Evolutionary conservation across 2,888 invertebrate genomes (phyloP), one percentile per base, ranked within the genome.

Genomic region (Eupithecia dodoneata): DNA sequence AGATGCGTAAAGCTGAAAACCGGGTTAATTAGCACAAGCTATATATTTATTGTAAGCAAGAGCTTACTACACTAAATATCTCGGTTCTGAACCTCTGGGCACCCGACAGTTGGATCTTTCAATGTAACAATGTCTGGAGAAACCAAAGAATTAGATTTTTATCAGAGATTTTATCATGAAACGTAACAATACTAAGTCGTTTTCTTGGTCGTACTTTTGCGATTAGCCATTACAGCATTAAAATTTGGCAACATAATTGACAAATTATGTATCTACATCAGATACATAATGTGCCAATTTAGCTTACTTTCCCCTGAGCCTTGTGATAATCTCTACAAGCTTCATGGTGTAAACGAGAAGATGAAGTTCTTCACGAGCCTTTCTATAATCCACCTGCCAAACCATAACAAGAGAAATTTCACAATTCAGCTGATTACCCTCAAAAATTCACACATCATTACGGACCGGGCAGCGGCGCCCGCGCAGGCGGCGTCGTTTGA

Each of bases 401-500:
- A 42, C 63, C 49, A 47, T 59, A 72, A 72, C 55, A 45, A 72
- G 72, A 71, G 55, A 71, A 71, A 71, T 70, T 70, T 70, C 70
- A 70, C 70, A 70, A 47, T 70, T 18, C 70, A 69, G 45, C 45
- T 45, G 63, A 66, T 71, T 70, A 65, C 52, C 67, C 30, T 70
- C 70, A 70, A 45, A 71, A 73, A 78, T 76, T 78, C 72, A 78
- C 78, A 78, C 78, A 76, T 74, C 49, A 73, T 71, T 70, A 71
- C 15, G 18, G 63, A 30, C 63, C 30, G 63, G 63, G 63, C 30
- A 52, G 77, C 72, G 73, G 76, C 80, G 69, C 55, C 55, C 45
- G 47, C 47, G 70, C 72, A n/a, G 66, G 78, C 78, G 77, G 78
- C 73, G 66, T 76, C 73, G 52, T 81, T 78, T 81, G 80, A 79